These are phyloP conservation scores for Harpegnathos saltator DNA, from an alignment of 1,140 invertebrate species.

Conservation along the genomic window DNA sequence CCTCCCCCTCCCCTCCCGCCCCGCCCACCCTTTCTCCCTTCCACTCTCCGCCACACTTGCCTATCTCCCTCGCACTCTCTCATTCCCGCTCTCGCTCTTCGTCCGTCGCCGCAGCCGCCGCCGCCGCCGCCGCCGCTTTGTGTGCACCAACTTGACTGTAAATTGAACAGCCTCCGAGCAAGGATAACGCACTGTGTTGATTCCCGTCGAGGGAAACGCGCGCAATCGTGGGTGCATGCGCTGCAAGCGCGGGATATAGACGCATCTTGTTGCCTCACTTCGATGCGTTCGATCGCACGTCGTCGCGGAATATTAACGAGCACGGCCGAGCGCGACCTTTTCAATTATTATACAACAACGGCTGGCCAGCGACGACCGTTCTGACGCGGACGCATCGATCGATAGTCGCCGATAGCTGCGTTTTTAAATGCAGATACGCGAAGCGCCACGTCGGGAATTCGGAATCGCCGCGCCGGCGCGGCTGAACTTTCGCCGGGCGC, in stretches of 20 bases:
- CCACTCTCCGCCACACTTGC: neutral
- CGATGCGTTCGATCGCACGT: constrained; percentile 42
- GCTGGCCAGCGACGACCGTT: neutral
- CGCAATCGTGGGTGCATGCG: neutral
- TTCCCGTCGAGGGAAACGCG: constrained; percentile 61
- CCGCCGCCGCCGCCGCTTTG: constrained; percentile 61
- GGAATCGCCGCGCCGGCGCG: too few species aligned
- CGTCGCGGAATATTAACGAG: constrained; percentile 44
- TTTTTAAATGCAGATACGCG: constrained; percentile 3
- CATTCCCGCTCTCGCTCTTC: neutral
- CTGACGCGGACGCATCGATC: too few species aligned
- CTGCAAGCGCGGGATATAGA: constrained; percentile 1
- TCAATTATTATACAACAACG: constrained; percentile 2
- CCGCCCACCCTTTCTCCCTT: neutral
- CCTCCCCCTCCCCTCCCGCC: neutral
- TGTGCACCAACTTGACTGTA: constrained; percentile 67
- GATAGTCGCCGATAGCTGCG: constrained; percentile 12
- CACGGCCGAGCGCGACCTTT: constrained; percentile 11
- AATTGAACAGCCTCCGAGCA: constrained; percentile 64
- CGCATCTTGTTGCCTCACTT: neutral
- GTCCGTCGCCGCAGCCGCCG: constrained; percentile 19
- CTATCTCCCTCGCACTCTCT: neutral
- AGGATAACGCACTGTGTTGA: constrained; percentile 64
- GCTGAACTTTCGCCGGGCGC: neutral
- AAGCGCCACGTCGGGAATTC: too few species aligned